Percentiles rank a stretch among this genome's conserved stretches.
Evolutionary conservation across 2,113 vertebrate species (phyloP).

Genomic region (Nymphicus hollandicus): DNA sequence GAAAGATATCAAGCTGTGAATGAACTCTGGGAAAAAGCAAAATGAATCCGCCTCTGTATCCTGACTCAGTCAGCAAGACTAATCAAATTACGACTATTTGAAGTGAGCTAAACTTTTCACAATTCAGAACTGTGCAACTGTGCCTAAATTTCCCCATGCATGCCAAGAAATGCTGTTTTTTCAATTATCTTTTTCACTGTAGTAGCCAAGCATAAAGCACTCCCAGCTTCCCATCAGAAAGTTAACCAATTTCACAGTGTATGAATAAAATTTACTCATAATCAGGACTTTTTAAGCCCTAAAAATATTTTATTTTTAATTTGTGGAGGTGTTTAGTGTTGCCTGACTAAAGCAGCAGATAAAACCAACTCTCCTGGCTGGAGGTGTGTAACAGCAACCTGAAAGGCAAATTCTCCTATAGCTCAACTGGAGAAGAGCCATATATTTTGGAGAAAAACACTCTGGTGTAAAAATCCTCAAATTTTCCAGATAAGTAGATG

Average conservation of each 20-base stretch:
- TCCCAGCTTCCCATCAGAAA: background rate
- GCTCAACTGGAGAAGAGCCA: background rate
- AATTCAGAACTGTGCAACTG: conserved; percentile 2
- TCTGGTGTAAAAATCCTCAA: background rate
- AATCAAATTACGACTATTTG: conserved; percentile 43
- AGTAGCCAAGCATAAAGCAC: background rate
- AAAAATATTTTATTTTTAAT: background rate
- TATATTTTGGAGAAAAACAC: background rate
- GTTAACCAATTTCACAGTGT: background rate
- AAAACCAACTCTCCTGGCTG: background rate
- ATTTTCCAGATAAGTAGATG: background rate
- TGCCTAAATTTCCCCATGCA: background rate
- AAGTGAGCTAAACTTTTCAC: conserved; percentile 12
- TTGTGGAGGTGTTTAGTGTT: background rate
- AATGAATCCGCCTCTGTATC: conserved; percentile 6
- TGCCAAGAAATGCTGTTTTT: conserved; percentile 15
- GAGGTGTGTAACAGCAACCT: background rate
- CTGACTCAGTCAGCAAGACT: conserved; percentile 31
- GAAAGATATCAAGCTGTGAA: conserved; percentile 36
- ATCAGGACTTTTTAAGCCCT: background rate
- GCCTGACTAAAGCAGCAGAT: background rate
- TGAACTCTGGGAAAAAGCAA: background rate
- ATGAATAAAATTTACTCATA: background rate
- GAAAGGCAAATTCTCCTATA: background rate
- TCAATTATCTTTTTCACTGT: background rate